phyloP scores from a whole-genome alignment of 2,888 invertebrate genomes.

The Netelia inedita region DNA sequence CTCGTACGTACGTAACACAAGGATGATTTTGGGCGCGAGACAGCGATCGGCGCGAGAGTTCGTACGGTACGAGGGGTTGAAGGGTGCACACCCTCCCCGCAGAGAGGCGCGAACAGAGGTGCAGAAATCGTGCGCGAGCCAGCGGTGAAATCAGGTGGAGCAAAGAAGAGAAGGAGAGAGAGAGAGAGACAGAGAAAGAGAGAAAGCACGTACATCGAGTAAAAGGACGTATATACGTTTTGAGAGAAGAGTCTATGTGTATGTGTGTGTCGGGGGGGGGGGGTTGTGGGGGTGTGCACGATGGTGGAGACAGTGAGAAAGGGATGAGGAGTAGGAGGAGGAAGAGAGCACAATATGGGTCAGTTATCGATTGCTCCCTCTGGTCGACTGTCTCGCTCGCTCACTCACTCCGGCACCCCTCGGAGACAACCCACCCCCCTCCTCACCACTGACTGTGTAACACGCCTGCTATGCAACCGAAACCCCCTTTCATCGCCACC shows the following conservation, averaged over 20 bases:
- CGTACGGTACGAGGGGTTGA: conserved; percentile 1
- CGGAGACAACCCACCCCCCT: conserved; percentile 79
- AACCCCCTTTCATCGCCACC: conserved; percentile 67
- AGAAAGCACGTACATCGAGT: background rate
- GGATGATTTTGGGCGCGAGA: conserved; percentile 59
- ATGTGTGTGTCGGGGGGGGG: conserved; percentile 17
- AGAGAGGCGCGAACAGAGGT: conserved; percentile 25
- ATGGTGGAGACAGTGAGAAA: conserved; percentile 61
- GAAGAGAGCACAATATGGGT: conserved; percentile 80
- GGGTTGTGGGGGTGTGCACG: conserved; percentile 38
- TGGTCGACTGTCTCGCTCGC: conserved; percentile 74
- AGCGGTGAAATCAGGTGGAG: conserved; percentile 64
- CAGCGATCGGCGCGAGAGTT: conserved; percentile 53
- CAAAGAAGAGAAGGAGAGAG: conserved; percentile 38
- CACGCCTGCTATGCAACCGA: conserved; percentile 78
- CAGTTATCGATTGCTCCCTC: conserved; percentile 83
- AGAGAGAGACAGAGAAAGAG: conserved; percentile 20
- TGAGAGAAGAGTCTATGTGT: background rate
- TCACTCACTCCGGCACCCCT: conserved; percentile 69
- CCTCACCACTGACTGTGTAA: conserved; percentile 76
- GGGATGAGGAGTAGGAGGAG: conserved; percentile 58
- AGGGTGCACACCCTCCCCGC: background rate
- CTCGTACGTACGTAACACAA: conserved; percentile 48
- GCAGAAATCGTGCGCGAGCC: conserved; percentile 65
- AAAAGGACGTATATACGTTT: conserved; percentile 26